A percentile compares a stretch with the other conserved stretches of the same genome.
These are phyloP conservation scores for Epinephelus fuscoguttatus DNA, from an alignment of 2,113 vertebrate genomes.

Conservation along the genomic window DNA sequence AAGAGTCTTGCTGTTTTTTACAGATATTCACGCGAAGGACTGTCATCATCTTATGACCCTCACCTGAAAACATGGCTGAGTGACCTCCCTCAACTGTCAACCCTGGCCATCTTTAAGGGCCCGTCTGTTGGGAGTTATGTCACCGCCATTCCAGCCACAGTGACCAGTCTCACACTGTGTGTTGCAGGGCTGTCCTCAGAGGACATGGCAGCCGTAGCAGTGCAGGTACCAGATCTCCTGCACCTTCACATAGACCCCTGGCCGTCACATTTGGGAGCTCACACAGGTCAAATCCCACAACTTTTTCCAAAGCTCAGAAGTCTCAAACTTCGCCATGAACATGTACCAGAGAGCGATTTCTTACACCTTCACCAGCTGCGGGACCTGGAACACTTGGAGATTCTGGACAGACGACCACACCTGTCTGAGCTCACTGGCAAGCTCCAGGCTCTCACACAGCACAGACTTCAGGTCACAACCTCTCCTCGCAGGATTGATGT, in stretches of 20 bases:
- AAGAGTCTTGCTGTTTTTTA: constrained; percentile 57
- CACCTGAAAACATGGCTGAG: constrained; percentile 59
- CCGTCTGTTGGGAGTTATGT: constrained; percentile 44
- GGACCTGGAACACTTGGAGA: constrained; percentile 62
- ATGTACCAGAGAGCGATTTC: constrained; percentile 50
- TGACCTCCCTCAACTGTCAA: constrained; percentile 55
- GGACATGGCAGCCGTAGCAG: constrained; percentile 50
- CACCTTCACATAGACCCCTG: constrained; percentile 71
- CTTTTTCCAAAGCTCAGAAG: constrained; percentile 71
- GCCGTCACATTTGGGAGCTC: constrained; percentile 52
- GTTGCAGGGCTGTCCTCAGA: background rate
- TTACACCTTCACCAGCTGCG: constrained; percentile 54
- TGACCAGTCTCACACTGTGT: constrained; percentile 67
- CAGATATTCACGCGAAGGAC: background rate
- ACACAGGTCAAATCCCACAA: constrained; percentile 44
- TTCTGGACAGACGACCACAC: constrained; percentile 35
- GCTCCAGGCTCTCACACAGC: constrained; percentile 43
- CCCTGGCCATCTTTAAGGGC: constrained; percentile 55
- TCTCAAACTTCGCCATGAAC: constrained; percentile 55
- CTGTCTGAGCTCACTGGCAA: constrained; percentile 17
- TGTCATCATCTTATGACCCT: background rate
- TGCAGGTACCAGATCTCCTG: constrained; percentile 60
- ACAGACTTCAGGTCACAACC: constrained; percentile 40
- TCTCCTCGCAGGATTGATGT: constrained; percentile 23
- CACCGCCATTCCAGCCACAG: constrained; percentile 54